Base-by-base conservation (phyloP, 2,797 vertebrate species). In the Sebastolobus alascanus region DNA sequence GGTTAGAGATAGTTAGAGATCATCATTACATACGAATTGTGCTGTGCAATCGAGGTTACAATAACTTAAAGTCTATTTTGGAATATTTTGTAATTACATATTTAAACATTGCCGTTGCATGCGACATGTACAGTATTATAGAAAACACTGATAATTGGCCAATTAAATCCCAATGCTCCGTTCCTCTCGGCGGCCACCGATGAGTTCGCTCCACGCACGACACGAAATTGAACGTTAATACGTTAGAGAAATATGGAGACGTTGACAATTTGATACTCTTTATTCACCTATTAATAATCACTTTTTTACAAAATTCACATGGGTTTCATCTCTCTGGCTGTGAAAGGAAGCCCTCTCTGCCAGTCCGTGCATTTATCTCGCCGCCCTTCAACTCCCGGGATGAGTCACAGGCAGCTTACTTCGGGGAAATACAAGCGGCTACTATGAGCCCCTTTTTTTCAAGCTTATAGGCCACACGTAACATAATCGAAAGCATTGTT, bases 241-340 rank as follows among this genome's bases (percentile, higher is more conserved):
- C 31, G 72, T 61, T 1, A 61, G 12, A 54, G 25, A 84, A 82
- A 78, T 63, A 67, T 33, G 22, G 58, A 83, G 35, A 58, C 68
- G 12, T 1, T 67, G 25, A 77, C 40, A 76, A 80, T 87, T 89
- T 79, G 67, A 84, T 70, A 84, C 29, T 85, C 65, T 92, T 94
- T 92, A 94, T 93, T 94, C 43, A 83, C 88, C 76, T 88, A 82
- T 83, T 81, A 78, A 86, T 90, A 58, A 89, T 89, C 66, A 85
- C 43, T 92, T 91, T 91, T 89, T 89, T 90, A 93, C 89, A 94
- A 93, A 93, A 93, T 93, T 92, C 90, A 94, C 92, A 94, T 63
- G 63, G 38, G 10, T 71, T 46, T 85, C 69, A 29, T 75, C 43
- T 65, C 22, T 52, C 31, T 52, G 67, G 35, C 71, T 79, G 27